phyloP scores from a whole-genome alignment of 2,797 vertebrate species.

The Podargus strigoides region DNA sequence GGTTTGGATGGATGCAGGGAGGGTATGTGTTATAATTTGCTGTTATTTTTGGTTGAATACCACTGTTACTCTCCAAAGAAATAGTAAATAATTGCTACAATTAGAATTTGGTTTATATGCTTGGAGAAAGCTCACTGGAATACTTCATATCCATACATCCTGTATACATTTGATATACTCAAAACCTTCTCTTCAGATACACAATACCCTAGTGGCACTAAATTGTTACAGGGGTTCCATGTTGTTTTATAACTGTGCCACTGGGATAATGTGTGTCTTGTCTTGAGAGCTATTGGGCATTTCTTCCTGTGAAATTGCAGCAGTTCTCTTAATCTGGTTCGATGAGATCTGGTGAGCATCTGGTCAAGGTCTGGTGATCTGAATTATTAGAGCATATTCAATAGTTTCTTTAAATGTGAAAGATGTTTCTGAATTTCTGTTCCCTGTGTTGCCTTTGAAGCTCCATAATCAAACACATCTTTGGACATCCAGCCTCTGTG shows the following conservation, averaged over 20 bases:
- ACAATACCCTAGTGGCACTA: background rate
- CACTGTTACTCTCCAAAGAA: background rate
- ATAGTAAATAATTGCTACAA: background rate
- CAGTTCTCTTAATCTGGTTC: background rate
- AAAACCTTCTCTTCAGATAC: background rate
- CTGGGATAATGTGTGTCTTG: background rate
- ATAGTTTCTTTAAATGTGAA: background rate
- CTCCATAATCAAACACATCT: conserved; percentile 27
- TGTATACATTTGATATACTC: background rate
- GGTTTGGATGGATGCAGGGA: background rate
- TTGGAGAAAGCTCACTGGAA: background rate
- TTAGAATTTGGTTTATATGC: background rate
- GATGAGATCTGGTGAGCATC: background rate
- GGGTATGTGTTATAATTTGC: background rate
- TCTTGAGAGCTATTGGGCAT: background rate
- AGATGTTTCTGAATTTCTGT: background rate
- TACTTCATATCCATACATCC: background rate
- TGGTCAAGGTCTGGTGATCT: background rate
- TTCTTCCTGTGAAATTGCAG: background rate
- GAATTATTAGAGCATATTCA: background rate
- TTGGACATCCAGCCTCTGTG: background rate
- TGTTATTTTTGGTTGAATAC: background rate
- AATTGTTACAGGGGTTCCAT: background rate
- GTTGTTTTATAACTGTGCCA: background rate
- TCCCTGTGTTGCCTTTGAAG: conserved; percentile 16